These are phyloP conservation scores for Ostrea denselamellosa DNA, from an alignment of 1,140 invertebrate species.

Conservation along the genomic window DNA sequence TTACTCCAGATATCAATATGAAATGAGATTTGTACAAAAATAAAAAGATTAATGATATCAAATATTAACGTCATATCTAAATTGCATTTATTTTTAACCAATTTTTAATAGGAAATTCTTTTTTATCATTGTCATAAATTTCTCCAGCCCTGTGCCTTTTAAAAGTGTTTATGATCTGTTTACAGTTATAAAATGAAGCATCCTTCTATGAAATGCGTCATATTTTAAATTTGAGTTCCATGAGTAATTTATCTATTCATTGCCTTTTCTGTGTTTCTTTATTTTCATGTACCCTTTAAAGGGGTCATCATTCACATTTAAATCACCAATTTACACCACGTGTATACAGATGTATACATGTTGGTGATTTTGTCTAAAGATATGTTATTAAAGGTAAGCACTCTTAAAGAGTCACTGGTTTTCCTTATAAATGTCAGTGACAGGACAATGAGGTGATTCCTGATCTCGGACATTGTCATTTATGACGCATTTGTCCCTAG, in stretches of 20 bases:
- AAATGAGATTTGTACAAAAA: background rate
- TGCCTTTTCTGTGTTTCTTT: background rate
- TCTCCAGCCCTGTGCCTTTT: background rate
- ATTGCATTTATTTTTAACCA: background rate
- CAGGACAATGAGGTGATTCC: background rate
- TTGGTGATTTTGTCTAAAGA: background rate
- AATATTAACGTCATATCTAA: background rate
- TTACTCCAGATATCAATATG: background rate
- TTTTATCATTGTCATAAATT: background rate
- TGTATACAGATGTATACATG: background rate
- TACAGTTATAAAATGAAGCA: background rate
- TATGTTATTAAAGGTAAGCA: background rate
- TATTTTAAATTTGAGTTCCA: background rate
- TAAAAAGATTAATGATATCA: background rate
- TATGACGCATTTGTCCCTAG: background rate
- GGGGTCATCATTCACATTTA: background rate
- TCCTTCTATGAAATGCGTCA: conserved; percentile 17
- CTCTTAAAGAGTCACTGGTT: conserved; percentile 15
- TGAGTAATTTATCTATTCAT: background rate
- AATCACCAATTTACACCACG: conserved; percentile 19
- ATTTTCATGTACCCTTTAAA: background rate
- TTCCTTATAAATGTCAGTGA: background rate
- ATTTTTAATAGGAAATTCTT: background rate
- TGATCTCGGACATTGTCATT: conserved; percentile 14
- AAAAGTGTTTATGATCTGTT: background rate